Conservation (phyloP, 1,140 invertebrate species). For the Neodiprion pinetum region DNA sequence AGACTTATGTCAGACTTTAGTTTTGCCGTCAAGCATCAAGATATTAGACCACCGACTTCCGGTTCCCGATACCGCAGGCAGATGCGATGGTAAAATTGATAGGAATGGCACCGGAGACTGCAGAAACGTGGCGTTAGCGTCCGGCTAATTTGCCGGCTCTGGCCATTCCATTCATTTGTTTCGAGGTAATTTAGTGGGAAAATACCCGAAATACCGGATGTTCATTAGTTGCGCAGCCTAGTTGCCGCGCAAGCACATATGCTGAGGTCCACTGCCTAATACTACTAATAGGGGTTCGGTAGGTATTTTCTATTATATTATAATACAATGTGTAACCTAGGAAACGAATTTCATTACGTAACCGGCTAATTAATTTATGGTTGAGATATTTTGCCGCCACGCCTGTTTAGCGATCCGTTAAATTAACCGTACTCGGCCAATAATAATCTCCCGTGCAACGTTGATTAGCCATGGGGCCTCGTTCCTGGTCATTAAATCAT, state of each 20-base stretch:
- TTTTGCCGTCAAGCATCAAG: too few relatives aligned
- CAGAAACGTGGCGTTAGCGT: neutral
- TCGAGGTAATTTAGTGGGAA: conserved; percentile 7
- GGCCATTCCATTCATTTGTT: conserved; percentile 1
- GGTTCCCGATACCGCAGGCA: too few relatives aligned
- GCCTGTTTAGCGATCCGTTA: conserved; percentile 4
- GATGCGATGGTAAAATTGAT: neutral
- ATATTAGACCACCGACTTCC: too few relatives aligned
- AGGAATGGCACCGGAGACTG: neutral
- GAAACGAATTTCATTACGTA: neutral
- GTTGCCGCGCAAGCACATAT: neutral
- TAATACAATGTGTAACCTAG: neutral
- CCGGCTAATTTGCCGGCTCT: neutral
- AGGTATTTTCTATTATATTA: conserved; percentile 2
- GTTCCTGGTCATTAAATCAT: too few relatives aligned
- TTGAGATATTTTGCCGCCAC: neutral
- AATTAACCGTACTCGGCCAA: neutral
- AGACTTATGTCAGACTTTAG: too few relatives aligned
- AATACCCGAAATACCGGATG: conserved; percentile 7
- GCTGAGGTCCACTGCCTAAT: neutral
- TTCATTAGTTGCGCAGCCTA: neutral
- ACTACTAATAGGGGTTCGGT: neutral
- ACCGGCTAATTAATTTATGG: conserved; percentile 7
- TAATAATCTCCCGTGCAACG: too few relatives aligned
- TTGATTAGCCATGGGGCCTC: too few relatives aligned